phyloP scores from a whole-genome alignment of 2,888 invertebrate species.

The Caenorhabditis sp. region DNA sequence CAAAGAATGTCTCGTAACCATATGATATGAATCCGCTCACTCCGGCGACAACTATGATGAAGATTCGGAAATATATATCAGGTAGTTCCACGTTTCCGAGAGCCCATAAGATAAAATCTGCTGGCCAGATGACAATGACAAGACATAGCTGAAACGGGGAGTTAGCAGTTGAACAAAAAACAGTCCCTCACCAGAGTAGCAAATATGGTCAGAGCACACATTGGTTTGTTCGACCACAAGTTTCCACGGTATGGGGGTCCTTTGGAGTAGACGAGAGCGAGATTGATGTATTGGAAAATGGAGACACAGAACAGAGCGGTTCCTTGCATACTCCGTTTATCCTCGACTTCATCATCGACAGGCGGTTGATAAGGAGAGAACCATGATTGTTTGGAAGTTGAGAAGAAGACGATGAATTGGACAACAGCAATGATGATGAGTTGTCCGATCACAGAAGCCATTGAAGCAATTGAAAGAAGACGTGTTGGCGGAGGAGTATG shows the following conservation, averaged over 20 bases:
- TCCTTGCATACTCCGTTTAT: constrained; percentile 89
- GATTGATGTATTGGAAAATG: constrained; percentile 88
- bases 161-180: not conserved
- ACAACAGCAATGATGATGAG: constrained; percentile 87
- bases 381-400: constrained; percentile 80
- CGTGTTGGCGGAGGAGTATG: constrained; percentile 80
- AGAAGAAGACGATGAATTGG: constrained; percentile 78
- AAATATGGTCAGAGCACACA: constrained; percentile 67
- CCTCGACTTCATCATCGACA: constrained; percentile 85
- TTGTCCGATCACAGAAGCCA: constrained; percentile 88
- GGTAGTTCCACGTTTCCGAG: constrained; percentile 56
- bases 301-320: constrained; percentile 90
- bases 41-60: constrained; percentile 47
- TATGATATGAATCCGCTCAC: constrained; percentile 60
- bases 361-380: constrained; percentile 84
- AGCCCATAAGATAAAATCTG: constrained; percentile 4
- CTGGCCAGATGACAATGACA: constrained; percentile 47
- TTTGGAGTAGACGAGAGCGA: constrained; percentile 90
- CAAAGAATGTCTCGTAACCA: constrained; percentile 75
- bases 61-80: constrained; percentile 38
- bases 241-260: constrained; percentile 69
- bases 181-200: constrained; percentile 67
- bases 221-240: constrained; percentile 61
- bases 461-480: constrained; percentile 87
- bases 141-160: constrained; percentile 44